Base-by-base conservation (phyloP, 2,113 vertebrate genomes). In the Nothobranchius furzeri region DNA sequence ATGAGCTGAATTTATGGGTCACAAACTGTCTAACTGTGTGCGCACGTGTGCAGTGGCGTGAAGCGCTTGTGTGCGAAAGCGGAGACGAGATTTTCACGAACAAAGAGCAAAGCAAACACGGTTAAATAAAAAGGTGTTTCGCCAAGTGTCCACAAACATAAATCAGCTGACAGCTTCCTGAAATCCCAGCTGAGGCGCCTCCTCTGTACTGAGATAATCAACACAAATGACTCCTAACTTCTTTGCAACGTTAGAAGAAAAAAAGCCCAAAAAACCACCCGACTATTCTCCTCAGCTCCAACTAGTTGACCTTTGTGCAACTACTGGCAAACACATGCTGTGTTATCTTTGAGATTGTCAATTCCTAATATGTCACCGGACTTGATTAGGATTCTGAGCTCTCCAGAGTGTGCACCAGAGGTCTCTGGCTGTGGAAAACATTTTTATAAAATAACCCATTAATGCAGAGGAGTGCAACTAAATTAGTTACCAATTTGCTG, bases 401-500 rank as follows among this genome's bases (percentile, higher is more conserved):
- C 95, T 97, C 94, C 95, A 95, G 95, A 90, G 93, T 94, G 95
- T 95, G 95, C 94, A 95, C 94, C 95, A 96, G 95, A 97, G 96
- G 96, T 97, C 96, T 97, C 95, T 89, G 95, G 94, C 96, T 98
- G 94, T 94, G 95, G 94, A 97, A 98, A 97, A 96, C 95, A 98
- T 98, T 98, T 98, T 98, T 96, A 96, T 98, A 98, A 98, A 99
- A 98, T 98, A 99, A 99, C 96, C 96, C 97, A 99, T 99, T 99
- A 99, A 99, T 98, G 96, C 98, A 98, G 96, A 98, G 98, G 97
- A 98, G 95, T 98, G 96, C 96, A 97, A 98, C 96, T 98, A 99
- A 99, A 99, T 99, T 98, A 98, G 97, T 98, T 98, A 97, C 95
- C 98, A 99, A 99, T 99, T 99, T 99, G 97, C 98, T 98, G 98